Percentiles rank a stretch among this genome's conserved stretches.
phyloP scores from a whole-genome alignment of 2,888 invertebrate genomes.

The Deilephila elpenor region DNA sequence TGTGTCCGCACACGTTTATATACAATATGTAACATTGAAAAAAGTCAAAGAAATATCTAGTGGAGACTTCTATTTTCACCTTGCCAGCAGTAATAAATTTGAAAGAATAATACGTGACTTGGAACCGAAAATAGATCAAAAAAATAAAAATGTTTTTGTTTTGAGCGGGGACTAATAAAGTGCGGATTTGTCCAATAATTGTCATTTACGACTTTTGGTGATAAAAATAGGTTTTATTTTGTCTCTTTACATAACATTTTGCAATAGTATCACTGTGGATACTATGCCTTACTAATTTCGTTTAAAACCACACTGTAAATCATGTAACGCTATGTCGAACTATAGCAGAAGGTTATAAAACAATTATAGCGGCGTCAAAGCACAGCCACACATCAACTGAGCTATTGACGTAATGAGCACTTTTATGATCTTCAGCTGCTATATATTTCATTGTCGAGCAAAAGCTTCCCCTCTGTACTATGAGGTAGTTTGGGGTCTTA shows the following conservation, averaged over 20 bases:
- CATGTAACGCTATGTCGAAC: not conserved
- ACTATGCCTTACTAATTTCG: too few relatives aligned
- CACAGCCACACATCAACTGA: not conserved
- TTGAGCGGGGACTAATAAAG: not conserved
- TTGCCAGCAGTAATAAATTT: constrained; percentile 12
- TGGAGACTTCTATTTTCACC: constrained; percentile 3
- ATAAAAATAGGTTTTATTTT: too few relatives aligned
- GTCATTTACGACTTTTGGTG: not conserved
- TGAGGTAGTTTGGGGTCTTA: not conserved
- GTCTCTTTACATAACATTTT: too few relatives aligned
- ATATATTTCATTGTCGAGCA: not conserved
- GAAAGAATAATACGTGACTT: constrained; percentile 6
- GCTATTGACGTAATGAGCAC: not conserved
- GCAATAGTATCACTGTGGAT: too few relatives aligned
- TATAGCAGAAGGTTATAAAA: not conserved
- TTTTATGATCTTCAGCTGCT: not conserved
- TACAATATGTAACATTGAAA: constrained; percentile 30
- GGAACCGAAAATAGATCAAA: not conserved
- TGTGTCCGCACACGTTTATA: constrained; percentile 49
- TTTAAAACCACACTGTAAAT: not conserved
- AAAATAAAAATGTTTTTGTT: not conserved
- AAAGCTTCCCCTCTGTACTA: too few relatives aligned
- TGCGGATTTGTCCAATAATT: not conserved
- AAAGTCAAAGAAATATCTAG: constrained; percentile 21
- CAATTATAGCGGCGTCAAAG: not conserved